A percentile compares a stretch with the other conserved stretches of the same genome.
phyloP scores from a whole-genome alignment of 2,797 vertebrate species.

The Oreochromis grahami region DNA sequence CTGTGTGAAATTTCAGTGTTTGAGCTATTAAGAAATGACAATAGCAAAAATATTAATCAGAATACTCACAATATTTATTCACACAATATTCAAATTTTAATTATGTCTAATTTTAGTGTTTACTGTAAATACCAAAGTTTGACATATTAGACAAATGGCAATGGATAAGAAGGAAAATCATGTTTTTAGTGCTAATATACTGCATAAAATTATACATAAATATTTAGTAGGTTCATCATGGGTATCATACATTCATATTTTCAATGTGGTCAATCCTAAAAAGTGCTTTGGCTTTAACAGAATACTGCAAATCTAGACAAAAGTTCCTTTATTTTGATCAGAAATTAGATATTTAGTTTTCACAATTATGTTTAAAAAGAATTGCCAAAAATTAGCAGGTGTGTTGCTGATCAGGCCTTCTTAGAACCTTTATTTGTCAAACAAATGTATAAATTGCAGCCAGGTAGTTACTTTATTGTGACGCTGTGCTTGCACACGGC shows the following conservation, averaged over 20 bases:
- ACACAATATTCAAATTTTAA: constrained; percentile 5
- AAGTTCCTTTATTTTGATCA: background rate
- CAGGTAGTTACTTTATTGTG: background rate
- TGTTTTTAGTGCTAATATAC: background rate
- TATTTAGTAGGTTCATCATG: constrained; percentile 33
- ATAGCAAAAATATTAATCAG: background rate
- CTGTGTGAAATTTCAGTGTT: background rate
- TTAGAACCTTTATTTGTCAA: background rate
- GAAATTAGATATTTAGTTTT: background rate
- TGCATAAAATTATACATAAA: background rate
- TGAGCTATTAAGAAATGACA: background rate
- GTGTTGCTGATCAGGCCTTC: background rate
- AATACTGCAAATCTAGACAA: background rate
- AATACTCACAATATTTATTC: background rate
- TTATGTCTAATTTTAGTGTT: constrained; percentile 9
- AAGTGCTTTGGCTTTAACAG: background rate
- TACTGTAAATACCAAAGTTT: background rate
- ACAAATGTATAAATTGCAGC: constrained; percentile 9
- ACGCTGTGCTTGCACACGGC: background rate
- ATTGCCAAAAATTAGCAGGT: background rate
- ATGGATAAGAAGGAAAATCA: background rate
- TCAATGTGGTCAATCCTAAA: background rate
- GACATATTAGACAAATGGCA: constrained; percentile 37
- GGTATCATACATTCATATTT: background rate
- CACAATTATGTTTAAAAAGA: background rate